Evolutionary conservation across 2,888 invertebrate genomes (phyloP).

Genomic region (Monochamus alternatus): DNA sequence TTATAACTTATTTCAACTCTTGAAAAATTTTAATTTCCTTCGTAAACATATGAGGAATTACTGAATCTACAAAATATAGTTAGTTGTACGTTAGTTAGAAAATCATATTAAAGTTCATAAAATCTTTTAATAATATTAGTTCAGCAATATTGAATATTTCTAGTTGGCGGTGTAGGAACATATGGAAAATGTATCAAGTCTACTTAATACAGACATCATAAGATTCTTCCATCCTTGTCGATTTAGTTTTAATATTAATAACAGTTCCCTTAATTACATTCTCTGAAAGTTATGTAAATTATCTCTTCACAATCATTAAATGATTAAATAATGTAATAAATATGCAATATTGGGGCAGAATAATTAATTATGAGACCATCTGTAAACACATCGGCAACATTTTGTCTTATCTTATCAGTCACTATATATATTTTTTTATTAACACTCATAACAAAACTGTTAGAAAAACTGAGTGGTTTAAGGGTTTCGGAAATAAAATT

Average conservation of each 20-base stretch:
- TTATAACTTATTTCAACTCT: too few relatives aligned
- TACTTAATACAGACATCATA: too few relatives aligned
- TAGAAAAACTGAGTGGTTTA: neutral
- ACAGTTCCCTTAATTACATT: neutral
- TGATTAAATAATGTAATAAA: constrained; percentile 14
- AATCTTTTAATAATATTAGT: too few relatives aligned
- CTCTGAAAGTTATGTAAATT: neutral
- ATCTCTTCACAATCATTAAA: constrained; percentile 14
- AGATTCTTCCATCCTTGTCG: neutral
- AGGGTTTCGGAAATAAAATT: constrained; percentile 2
- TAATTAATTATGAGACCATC: constrained; percentile 20
- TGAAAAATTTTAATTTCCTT: too few relatives aligned
- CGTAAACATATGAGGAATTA: too few relatives aligned
- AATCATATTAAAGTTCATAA: too few relatives aligned
- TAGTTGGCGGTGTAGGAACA: too few relatives aligned
- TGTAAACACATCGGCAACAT: constrained; percentile 19
- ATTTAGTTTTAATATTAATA: neutral
- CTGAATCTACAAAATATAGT: too few relatives aligned
- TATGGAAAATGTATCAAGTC: too few relatives aligned
- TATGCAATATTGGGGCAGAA: constrained; percentile 16
- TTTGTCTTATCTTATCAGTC: constrained; percentile 26
- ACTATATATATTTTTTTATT: constrained; percentile 4
- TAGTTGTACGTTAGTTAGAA: too few relatives aligned
- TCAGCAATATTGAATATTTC: too few relatives aligned
- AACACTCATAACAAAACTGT: neutral